Base-by-base conservation (phyloP, 1,140 invertebrate species). In the Zaprionus ornatus region DNA sequence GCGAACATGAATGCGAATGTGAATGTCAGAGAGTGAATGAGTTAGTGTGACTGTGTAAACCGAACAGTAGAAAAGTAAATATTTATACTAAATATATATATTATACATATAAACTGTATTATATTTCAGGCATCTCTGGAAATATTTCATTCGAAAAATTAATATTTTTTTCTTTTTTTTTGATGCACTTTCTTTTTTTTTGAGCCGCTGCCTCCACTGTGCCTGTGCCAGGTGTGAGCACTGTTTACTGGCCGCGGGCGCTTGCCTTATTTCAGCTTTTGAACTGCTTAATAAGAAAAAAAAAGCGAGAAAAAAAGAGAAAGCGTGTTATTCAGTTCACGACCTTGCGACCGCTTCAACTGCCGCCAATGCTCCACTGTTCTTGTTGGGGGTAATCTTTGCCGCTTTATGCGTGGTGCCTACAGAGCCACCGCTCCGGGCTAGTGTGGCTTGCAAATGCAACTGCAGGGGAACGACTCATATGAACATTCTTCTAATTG, bases 171-270 rank as follows among this genome's bases (percentile, higher is more conserved):
- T 1, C 4, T 15, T 40, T n/a, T 40, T 13, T 2, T 40, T n/a
- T 13, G 10, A 32, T 3, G 29, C 29, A 29, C 9, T 10, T 50
- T 50, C 1, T 4, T 5, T 19, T 23, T 50, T 23, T 50, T 13
- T 13, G 5, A 7, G 48, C 50, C 10, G 12, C 32, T 48, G 45
- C 23, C 32, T 2, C 45, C 69, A 76, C 63, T 57, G 70, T 68
- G 61, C 48, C n/a, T 9, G 1, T 45, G 29, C 6, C 60, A 12
- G 13, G 42, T 74, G 50, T 52, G 32, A 74, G 42, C 17, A 9
- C 17, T 68, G 65, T 69, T 78, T 64, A 52, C 60, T 78, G 55
- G 71, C 75, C 75, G 75, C 71, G 54, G 75, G 71, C 55, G 70
- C 29, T 73, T 77, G 66, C 29, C 60, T 70, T 71, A 62, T 57